Percentiles rank a stretch among this genome's conserved stretches.
phyloP scores from a whole-genome alignment of 2,113 vertebrate genomes.

The Oncorhynchus clarkii region DNA sequence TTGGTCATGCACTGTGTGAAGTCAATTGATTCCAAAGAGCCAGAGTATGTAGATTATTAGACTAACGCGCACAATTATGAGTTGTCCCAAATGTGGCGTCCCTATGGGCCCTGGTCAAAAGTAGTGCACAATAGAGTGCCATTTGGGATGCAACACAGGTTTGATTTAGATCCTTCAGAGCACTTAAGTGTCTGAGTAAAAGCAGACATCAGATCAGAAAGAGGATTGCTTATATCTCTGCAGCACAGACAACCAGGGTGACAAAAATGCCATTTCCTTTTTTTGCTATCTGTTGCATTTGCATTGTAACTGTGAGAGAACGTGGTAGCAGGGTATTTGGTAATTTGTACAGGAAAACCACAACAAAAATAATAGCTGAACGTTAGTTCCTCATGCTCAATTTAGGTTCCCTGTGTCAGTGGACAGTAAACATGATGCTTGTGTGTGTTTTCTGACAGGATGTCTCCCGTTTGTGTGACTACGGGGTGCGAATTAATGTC shows the following conservation, averaged over 20 bases:
- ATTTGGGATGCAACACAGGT: no score
- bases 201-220: neutral
- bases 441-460: constrained; percentile 29
- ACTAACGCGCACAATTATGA: no score
- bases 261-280: neutral
- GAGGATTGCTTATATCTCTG: neutral
- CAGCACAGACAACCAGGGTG: neutral
- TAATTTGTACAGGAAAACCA: neutral
- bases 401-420: neutral
- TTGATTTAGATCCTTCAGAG: no score
- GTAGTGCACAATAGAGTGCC: no score
- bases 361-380: neutral
- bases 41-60: no score
- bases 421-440: neutral
- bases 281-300: neutral
- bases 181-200: neutral
- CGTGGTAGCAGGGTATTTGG: neutral
- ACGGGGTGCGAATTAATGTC: constrained; percentile 65
- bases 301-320: neutral
- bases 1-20: no score
- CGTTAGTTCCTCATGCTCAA: neutral
- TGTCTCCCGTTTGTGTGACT: constrained; percentile 30
- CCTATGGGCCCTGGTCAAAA: no score
- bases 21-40: no score
- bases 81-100: no score